A percentile compares a stretch with the other conserved stretches of the same genome.
Evolutionary conservation across 2,888 invertebrate species (phyloP).

Genomic region (Lissonota sp.): DNA sequence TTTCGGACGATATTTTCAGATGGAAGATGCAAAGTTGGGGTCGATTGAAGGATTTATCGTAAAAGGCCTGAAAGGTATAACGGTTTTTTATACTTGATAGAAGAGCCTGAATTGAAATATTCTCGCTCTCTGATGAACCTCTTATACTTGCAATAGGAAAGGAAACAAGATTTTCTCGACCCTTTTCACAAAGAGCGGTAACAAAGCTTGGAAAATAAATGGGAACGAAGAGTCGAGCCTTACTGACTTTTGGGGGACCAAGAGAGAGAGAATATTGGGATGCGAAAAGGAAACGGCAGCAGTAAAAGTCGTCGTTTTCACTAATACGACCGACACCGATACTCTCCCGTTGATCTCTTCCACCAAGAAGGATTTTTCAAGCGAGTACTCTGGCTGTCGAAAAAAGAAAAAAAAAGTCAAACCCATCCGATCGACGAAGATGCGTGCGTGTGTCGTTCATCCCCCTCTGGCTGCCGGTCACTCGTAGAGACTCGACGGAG

Average conservation of each 20-base stretch:
- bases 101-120: constrained; percentile 5
- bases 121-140: neutral
- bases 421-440: neutral
- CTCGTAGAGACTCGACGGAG: constrained; percentile 60
- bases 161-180: constrained; percentile 77
- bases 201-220: neutral
- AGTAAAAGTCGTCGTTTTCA: constrained; percentile 48
- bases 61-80: constrained; percentile 12
- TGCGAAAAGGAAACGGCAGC: constrained; percentile 27
- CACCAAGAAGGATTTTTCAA: constrained; percentile 14
- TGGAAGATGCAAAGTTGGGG: neutral
- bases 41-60: constrained; percentile 39
- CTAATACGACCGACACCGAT: constrained; percentile 44
- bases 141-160: no score
- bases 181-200: constrained; percentile 1
- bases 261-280: neutral
- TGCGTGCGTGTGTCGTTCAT: constrained; percentile 36
- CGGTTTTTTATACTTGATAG: constrained; percentile 11
- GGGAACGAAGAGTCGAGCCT: constrained; percentile 26
- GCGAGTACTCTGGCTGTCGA: no score
- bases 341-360: constrained; percentile 5
- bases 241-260: neutral
- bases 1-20: neutral
- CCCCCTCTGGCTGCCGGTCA: constrained; percentile 6
- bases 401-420: no score